Evolutionary conservation across 2,797 vertebrate species (phyloP), one percentile per base, ranked within the genome.

Genomic region (Crotalus adamanteus): DNA sequence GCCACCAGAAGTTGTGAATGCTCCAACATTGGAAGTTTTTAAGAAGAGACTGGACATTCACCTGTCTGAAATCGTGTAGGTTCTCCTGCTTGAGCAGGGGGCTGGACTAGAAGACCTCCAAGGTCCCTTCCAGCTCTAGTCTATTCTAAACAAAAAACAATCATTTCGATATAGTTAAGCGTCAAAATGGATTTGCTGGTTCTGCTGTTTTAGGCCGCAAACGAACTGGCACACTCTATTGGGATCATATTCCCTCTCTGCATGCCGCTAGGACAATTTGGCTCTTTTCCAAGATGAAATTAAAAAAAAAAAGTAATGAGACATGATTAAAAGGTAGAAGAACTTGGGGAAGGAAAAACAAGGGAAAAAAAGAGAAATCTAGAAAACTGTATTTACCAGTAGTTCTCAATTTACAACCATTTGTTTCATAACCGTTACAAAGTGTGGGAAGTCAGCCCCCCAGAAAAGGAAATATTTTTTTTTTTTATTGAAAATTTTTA

Each of bases 1-100:
- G 47, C 6, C 47, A 1, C 6, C 47, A 51, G 47, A 51, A 51
- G 1, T 0, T 0, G 47, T 51, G 47, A 0, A 0, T 1, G 6
- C 47, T 1, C 47, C 47, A 51, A 1, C 47, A 7, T 1, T 51
- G 47, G 47, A 51, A 1, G 6, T 51, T 6, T 51, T 51, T 1
- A 51, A 51, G 6, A 51, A 51, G 47, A 51, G 6, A 51, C 6
- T 51, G 4, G 47, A 47, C 47, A 51, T 6, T 4, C 47, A 51
- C 4, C 1, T 51, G 47, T 7, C 47, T 6, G 47, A 51, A 0
- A 51, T 51, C 1, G 6, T 51, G 4, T 51, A 51, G 6, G 6
- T 5, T 51, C 4, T 51, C 47, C 47, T 51, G 47, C 47, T 6
- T 51, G 47, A 51, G 47, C 6, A 51, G 47, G 47, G 47, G 4